phyloP scores from a whole-genome alignment of 2,888 invertebrate species.

The Axea sp. region DNA sequence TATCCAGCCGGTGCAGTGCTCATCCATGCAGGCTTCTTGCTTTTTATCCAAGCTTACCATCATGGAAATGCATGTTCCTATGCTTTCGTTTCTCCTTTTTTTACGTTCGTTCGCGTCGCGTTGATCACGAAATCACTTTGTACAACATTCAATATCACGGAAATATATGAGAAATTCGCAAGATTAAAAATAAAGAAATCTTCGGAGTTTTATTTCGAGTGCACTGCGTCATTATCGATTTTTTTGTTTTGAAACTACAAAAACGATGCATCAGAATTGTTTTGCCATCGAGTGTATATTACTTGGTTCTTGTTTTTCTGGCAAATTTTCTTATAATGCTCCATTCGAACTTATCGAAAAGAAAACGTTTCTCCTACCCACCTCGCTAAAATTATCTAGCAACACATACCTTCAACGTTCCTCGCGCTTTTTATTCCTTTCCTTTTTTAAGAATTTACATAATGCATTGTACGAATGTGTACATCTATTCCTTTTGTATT shows the following conservation, averaged over 20 bases:
- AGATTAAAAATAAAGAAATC: conserved; percentile 48
- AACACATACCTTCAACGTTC: no score
- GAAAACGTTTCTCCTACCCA: background rate
- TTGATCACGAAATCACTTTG: conserved; percentile 56
- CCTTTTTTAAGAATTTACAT: no score
- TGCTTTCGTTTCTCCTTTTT: conserved; percentile 18
- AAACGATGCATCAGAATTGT: conserved; percentile 14
- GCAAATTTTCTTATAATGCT: conserved; percentile 14
- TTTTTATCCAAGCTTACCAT: conserved; percentile 55
- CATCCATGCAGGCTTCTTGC: conserved; percentile 57
- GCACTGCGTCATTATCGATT: conserved; percentile 30
- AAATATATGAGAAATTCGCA: conserved; percentile 43
- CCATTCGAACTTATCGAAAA: conserved; percentile 7
- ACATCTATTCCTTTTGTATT: no score
- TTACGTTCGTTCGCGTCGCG: conserved; percentile 26
- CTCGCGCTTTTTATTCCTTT: no score
- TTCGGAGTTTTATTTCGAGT: conserved; percentile 29
- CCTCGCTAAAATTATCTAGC: conserved; percentile 2
- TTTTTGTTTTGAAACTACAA: conserved; percentile 19
- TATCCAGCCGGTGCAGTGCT: conserved; percentile 48
- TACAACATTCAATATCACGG: conserved; percentile 37
- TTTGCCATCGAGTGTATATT: conserved; percentile 19
- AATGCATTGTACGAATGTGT: no score
- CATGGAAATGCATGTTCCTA: conserved; percentile 34
- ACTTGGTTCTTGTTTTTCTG: conserved; percentile 9